These are phyloP conservation scores for Holothuria scabra DNA, from an alignment of 53 echinoderm and acorn worm species.

Conservation along the genomic window DNA sequence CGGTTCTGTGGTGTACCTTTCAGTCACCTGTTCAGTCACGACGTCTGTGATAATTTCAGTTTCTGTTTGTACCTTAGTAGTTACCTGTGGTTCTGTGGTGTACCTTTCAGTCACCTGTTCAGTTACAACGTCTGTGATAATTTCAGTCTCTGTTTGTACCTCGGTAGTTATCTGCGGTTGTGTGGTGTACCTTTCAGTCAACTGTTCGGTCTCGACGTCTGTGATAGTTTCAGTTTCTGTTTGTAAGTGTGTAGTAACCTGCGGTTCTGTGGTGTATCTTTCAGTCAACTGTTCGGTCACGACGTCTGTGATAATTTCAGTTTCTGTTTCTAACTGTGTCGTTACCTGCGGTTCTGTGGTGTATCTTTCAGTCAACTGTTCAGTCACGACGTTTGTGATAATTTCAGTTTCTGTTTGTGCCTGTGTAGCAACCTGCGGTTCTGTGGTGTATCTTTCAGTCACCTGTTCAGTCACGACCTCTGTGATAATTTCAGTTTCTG, in stretches of 20 bases:
- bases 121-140: not conserved
- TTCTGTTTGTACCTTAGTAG: not conserved
- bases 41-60: too few species aligned
- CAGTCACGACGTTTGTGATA: not conserved
- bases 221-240: too few species aligned
- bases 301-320: not conserved
- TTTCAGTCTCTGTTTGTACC: too few species aligned
- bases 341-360: not conserved
- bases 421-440: not conserved
- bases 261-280: too few species aligned
- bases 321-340: not conserved
- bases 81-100: not conserved
- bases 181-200: too few species aligned
- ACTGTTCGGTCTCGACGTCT: too few species aligned
- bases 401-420: not conserved
- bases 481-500: not conserved
- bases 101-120: not conserved
- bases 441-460: not conserved
- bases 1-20: not conserved
- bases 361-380: not conserved
- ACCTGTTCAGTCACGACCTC: not conserved
- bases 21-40: not conserved
- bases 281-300: too few species aligned
- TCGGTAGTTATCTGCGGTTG: too few species aligned
- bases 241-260: too few species aligned